Conservation (phyloP, 2,888 invertebrate genomes). For the Ochropacha duplaris region DNA sequence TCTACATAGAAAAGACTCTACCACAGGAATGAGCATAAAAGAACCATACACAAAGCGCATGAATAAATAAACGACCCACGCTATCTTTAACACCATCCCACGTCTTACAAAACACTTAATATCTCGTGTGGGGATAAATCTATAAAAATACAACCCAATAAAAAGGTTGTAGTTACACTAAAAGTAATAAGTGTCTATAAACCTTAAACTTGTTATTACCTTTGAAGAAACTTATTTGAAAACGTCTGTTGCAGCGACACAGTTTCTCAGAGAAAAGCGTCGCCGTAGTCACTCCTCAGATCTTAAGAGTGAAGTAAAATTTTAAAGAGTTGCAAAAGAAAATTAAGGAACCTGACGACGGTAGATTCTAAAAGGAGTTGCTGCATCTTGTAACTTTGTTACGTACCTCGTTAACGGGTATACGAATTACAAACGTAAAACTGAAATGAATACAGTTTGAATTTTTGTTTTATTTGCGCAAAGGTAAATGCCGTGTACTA, state of each 20-base stretch:
- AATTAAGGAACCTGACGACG: constrained; percentile 63
- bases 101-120: constrained; percentile 67
- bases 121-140: constrained; percentile 56
- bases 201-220: constrained; percentile 39
- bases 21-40: constrained; percentile 55
- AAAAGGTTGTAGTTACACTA: constrained; percentile 52
- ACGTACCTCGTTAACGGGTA: constrained; percentile 64
- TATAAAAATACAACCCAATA: constrained; percentile 66
- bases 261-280: constrained; percentile 51
- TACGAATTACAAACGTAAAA: constrained; percentile 60
- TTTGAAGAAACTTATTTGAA: constrained; percentile 31
- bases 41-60: constrained; percentile 53
- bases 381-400: constrained; percentile 72
- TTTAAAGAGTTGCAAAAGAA: constrained; percentile 73
- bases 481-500: constrained; percentile 57
- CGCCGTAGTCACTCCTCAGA: constrained; percentile 39
- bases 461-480: constrained; percentile 53
- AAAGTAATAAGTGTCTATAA: constrained; percentile 46
- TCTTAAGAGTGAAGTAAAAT: constrained; percentile 68
- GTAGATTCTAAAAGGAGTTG: constrained; percentile 56
- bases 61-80: constrained; percentile 74
- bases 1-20: constrained; percentile 55
- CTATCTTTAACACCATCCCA: constrained; percentile 59
- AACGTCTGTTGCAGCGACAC: constrained; percentile 41
- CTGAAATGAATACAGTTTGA: constrained; percentile 61